phyloP scores from a whole-genome alignment of 2,113 vertebrate species.

The Pantherophis guttatus region DNA sequence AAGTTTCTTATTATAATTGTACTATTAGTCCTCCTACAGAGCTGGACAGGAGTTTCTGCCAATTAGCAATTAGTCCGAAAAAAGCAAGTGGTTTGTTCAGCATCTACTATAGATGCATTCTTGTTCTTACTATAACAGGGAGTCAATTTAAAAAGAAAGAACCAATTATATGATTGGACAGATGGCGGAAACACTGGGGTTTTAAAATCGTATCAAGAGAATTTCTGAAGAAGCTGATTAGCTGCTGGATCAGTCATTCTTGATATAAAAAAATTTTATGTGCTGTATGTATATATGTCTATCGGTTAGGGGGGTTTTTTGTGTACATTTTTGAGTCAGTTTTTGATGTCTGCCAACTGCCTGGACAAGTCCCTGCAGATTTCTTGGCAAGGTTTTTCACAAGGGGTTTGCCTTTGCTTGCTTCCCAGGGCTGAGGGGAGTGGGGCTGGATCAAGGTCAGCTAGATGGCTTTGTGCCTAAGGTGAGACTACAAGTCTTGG shows the following conservation, averaged over 20 bases:
- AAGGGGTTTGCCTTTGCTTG: background rate
- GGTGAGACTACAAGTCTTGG: background rate
- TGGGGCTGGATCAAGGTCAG: background rate
- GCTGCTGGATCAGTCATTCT: background rate
- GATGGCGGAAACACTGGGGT: background rate
- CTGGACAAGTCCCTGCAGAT: background rate
- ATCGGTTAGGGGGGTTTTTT: too few species aligned
- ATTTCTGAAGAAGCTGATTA: background rate
- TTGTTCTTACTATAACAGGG: background rate
- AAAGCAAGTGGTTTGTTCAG: background rate
- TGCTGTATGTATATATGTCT: background rate
- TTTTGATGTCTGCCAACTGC: background rate
- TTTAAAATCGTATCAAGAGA: background rate
- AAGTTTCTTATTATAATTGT: background rate
- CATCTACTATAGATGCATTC: background rate
- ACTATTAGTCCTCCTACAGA: background rate
- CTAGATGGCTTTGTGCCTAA: background rate
- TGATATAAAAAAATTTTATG: background rate
- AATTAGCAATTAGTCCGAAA: background rate
- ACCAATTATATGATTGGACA: background rate
- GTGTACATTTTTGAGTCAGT: background rate
- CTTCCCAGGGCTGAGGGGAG: background rate
- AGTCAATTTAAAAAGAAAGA: background rate
- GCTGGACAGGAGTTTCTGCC: background rate
- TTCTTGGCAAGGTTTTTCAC: background rate